phyloP scores from a whole-genome alignment of 2,888 invertebrate species.

The Leistus spinibarbis region DNA sequence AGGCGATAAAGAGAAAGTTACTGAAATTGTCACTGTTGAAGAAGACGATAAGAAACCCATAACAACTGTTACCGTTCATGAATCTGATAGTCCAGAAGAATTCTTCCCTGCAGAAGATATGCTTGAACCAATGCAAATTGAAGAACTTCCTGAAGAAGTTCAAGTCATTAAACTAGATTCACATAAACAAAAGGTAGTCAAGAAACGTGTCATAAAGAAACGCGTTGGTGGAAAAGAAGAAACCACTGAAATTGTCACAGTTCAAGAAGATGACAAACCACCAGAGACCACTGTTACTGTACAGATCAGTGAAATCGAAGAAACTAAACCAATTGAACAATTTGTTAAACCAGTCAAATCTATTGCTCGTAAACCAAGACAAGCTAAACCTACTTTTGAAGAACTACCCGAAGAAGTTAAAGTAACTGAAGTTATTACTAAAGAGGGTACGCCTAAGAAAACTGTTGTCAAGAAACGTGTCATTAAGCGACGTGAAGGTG shows the following conservation, averaged over 20 bases:
- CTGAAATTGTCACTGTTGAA: constrained; percentile 58
- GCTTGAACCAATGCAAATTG: constrained; percentile 49
- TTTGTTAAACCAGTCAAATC: constrained; percentile 34
- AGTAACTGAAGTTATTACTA: constrained; percentile 49
- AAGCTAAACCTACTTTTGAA: constrained; percentile 45
- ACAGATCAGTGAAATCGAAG: constrained; percentile 46
- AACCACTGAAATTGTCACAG: constrained; percentile 47
- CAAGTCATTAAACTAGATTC: constrained; percentile 47
- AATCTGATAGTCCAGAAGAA: constrained; percentile 41
- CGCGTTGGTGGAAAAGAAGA: constrained; percentile 52
- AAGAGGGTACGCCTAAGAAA: constrained; percentile 54
- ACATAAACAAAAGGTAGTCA: constrained; percentile 48
- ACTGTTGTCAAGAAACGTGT: constrained; percentile 53
- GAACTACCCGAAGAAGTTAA: constrained; percentile 45
- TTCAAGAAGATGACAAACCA: constrained; percentile 48
- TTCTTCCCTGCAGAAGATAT: constrained; percentile 47
- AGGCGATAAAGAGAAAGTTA: constrained; percentile 56
- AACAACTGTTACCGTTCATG: constrained; percentile 44
- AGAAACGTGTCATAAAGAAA: constrained; percentile 52
- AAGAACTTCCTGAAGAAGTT: constrained; percentile 53
- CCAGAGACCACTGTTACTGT: constrained; percentile 49
- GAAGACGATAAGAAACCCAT: constrained; percentile 46
- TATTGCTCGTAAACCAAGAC: constrained; percentile 28
- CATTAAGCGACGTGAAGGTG: constrained; percentile 55
- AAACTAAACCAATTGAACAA: constrained; percentile 36